phyloP scores from a whole-genome alignment of 2,113 vertebrate species.

The Piliocolobus tephrosceles region DNA sequence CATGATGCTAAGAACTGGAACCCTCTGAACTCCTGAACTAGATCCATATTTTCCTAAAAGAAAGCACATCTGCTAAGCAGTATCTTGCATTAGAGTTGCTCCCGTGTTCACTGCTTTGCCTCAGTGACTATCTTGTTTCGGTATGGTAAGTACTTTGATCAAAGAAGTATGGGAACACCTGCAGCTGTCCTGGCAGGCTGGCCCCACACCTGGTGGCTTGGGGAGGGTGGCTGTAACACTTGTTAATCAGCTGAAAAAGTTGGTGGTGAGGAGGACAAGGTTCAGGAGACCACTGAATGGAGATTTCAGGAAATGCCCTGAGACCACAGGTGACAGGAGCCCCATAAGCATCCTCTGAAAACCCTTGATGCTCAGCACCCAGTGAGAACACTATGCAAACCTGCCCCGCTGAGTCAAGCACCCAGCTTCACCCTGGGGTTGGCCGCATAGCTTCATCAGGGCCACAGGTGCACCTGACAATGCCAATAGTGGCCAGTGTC shows the following conservation, averaged over 20 bases:
- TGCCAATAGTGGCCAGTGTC: fast-evolving
- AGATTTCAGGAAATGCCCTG: background rate
- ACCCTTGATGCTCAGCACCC: background rate
- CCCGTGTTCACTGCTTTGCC: background rate
- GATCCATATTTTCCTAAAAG: background rate
- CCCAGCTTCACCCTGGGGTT: background rate
- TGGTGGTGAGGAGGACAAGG: background rate
- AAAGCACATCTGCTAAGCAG: background rate
- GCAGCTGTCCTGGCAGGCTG: fast-evolving
- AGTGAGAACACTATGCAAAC: too few species aligned
- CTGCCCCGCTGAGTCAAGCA: background rate
- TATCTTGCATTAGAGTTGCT: background rate
- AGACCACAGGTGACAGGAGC: background rate
- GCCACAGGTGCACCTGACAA: fast-evolving
- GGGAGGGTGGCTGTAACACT: background rate
- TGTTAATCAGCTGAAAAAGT: background rate
- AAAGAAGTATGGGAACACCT: background rate
- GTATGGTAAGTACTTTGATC: fast-evolving
- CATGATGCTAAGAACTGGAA: background rate
- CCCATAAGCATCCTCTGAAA: background rate
- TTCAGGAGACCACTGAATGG: background rate
- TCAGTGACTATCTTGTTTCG: background rate
- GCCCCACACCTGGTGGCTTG: background rate
- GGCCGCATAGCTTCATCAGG: background rate
- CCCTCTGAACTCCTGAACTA: background rate